Percentiles rank a stretch among this genome's conserved stretches.
phyloP scores from a whole-genome alignment of 2,888 invertebrate genomes.

The Pemphredon lugubris region DNA sequence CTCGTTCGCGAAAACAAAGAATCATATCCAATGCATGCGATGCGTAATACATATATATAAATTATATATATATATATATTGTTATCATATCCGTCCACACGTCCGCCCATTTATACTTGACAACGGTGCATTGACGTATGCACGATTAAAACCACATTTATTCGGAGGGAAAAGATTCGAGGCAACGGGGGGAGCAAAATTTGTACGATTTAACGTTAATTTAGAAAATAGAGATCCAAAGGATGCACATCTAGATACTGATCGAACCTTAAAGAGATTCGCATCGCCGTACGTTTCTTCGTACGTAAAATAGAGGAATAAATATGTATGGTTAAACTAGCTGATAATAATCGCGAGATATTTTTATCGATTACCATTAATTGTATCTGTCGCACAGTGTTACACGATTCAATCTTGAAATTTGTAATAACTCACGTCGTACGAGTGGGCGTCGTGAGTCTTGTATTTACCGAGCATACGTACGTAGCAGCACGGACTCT shows the following conservation, averaged over 20 bases:
- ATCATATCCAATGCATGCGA: constrained; percentile 20
- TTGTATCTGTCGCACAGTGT: not conserved
- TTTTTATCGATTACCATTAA: not conserved
- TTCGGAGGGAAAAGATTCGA: not conserved
- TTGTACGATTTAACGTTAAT: not conserved
- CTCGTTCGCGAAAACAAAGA: not conserved
- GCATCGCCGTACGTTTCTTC: constrained; percentile 2
- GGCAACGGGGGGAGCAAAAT: not conserved
- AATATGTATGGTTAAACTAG: constrained; percentile 18
- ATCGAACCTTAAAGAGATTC: constrained; percentile 6
- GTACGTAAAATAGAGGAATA: constrained; percentile 12
- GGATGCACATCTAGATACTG: constrained; percentile 5
- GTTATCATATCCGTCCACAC: constrained; percentile 58
- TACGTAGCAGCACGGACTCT: constrained; percentile 14
- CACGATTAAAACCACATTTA: constrained; percentile 5
- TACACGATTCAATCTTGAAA: constrained; percentile 6
- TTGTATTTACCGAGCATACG: constrained; percentile 22
- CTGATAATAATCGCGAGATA: not conserved
- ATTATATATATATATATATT: too few relatives aligned
- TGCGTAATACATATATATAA: constrained; percentile 20
- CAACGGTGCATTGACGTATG: constrained; percentile 15
- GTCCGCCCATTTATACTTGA: constrained; percentile 43
- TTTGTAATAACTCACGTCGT: constrained; percentile 15
- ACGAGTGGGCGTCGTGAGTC: too few relatives aligned
- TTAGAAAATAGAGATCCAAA: not conserved